Conservation (phyloP, 2,888 invertebrate species). For the Metallyticus violacea region DNA sequence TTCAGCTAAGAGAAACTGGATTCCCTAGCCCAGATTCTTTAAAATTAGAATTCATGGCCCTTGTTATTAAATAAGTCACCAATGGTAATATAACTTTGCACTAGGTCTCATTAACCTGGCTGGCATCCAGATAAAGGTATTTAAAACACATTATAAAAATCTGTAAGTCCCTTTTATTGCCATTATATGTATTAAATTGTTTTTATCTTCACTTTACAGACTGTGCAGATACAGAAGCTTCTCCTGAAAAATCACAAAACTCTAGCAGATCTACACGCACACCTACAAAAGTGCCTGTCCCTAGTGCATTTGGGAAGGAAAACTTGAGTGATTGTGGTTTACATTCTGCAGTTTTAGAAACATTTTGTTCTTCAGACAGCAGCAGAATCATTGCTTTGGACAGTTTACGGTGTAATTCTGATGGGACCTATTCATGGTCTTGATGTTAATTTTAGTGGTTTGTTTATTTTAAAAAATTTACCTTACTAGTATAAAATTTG, state of each 20-base stretch:
- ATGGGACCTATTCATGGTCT: slow-evolving; percentile 27
- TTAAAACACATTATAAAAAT: too few species aligned
- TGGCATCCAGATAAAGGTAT: too few species aligned
- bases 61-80: too few species aligned
- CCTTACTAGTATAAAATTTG: too few species aligned
- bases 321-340: slow-evolving; percentile 88
- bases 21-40: too few species aligned
- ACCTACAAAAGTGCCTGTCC: slow-evolving; percentile 49
- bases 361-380: slow-evolving; percentile 63
- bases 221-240: not conserved
- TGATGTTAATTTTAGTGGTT: not conserved
- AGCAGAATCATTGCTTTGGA: slow-evolving; percentile 56
- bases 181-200: too few species aligned
- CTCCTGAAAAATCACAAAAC: slow-evolving; percentile 47
- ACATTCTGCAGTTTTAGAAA: slow-evolving; percentile 57
- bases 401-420: slow-evolving; percentile 55
- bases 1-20: too few species aligned
- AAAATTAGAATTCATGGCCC: too few species aligned
- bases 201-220: not conserved
- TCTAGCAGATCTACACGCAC: slow-evolving; percentile 44
- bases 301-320: slow-evolving; percentile 71
- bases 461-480: too few species aligned
- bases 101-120: too few species aligned
- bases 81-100: too few species aligned
- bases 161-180: too few species aligned